phyloP scores from a whole-genome alignment of 2,888 invertebrate species.

The Drosophila pullipes region DNA sequence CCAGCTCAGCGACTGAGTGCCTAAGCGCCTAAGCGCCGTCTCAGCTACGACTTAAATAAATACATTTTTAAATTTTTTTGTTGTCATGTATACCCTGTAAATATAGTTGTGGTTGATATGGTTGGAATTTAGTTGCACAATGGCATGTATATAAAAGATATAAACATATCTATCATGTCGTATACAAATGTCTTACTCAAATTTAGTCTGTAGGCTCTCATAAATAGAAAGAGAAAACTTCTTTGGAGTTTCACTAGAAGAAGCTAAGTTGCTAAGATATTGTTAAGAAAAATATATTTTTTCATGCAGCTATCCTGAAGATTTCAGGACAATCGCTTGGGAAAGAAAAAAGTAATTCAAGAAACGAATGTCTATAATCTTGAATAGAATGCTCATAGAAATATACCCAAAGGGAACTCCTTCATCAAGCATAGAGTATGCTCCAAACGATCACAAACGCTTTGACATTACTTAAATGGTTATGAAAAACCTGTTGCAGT shows the following conservation, averaged over 20 bases:
- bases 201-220: neutral
- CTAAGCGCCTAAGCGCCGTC: constrained; percentile 49
- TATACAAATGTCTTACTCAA: neutral
- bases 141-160: neutral
- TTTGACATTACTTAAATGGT: constrained; percentile 1
- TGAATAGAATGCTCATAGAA: neutral
- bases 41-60: constrained; percentile 32
- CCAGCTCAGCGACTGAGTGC: constrained; percentile 27
- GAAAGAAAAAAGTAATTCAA: too few relatives aligned
- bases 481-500: constrained; percentile 68
- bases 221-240: neutral
- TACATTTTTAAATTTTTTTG: constrained; percentile 21
- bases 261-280: neutral
- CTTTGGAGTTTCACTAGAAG: neutral
- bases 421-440: constrained; percentile 9
- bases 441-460: constrained; percentile 1
- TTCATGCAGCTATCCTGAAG: too few relatives aligned
- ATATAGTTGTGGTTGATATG: neutral
- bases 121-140: neutral
- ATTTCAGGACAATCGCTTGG: too few relatives aligned
- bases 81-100: neutral
- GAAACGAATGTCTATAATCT: neutral
- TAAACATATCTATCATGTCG: neutral
- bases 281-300: neutral
- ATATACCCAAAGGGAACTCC: neutral